Conservation (phyloP, 2,113 vertebrate genomes). For the Ursus arctos region DNA sequence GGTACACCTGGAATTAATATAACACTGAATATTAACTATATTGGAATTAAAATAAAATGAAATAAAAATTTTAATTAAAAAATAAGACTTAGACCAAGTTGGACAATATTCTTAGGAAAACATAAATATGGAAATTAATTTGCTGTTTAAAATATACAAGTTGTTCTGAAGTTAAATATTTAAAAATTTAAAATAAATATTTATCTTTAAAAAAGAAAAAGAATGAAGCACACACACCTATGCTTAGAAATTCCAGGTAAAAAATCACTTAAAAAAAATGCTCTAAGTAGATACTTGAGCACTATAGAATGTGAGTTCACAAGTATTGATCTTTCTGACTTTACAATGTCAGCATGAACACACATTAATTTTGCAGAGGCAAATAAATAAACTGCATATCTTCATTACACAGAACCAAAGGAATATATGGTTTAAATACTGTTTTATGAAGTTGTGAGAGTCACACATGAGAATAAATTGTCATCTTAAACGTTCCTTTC, state of each 20-base stretch:
- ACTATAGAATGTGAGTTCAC: not conserved
- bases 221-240: not conserved
- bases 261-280: not conserved
- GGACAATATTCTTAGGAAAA: not conserved
- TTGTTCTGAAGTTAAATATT: not conserved
- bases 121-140: not conserved
- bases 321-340: not conserved
- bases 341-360: not conserved
- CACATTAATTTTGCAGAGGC: not conserved
- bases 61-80: not conserved
- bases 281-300: not conserved
- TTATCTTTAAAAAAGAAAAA: not conserved
- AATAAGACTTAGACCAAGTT: not conserved
- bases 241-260: not conserved
- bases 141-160: not conserved
- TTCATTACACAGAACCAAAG: slow-evolving; percentile 48
- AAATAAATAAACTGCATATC: not conserved
- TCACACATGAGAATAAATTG: not conserved
- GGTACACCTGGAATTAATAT: not conserved
- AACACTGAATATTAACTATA: not conserved
- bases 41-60: not conserved
- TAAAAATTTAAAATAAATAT: not conserved
- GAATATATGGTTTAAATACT: not conserved
- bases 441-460: not conserved
- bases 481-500: slow-evolving; percentile 5